Percentiles rank a stretch among this genome's conserved stretches.
These are phyloP conservation scores for Resseliella maxima DNA, from an alignment of 2,888 invertebrate species.

Conservation along the genomic window DNA sequence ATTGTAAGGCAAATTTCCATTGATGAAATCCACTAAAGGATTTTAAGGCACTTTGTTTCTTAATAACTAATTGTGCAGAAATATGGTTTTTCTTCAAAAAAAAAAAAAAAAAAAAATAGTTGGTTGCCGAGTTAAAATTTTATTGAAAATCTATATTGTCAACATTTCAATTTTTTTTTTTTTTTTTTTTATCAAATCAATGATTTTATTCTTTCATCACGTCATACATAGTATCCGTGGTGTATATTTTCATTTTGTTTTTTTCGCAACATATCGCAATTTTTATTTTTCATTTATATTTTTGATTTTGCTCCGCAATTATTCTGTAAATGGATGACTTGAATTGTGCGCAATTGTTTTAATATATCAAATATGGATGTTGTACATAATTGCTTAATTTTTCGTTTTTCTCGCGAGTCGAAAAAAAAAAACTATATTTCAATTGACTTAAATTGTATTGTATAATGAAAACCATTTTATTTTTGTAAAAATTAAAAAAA, in stretches of 20 bases:
- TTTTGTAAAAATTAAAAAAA: not conserved
- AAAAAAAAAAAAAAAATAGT: not conserved
- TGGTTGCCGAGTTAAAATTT: not conserved
- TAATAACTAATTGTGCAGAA: conserved; percentile 2
- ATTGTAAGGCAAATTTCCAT: not conserved
- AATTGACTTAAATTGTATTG: not conserved
- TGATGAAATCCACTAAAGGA: not conserved
- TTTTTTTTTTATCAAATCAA: not conserved
- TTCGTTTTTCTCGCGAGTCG: not conserved
- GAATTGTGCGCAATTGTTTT: not conserved
- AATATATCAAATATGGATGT: not conserved
- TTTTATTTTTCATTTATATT: not conserved
- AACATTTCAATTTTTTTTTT: not conserved
- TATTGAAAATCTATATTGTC: not conserved
- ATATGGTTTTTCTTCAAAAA: not conserved
- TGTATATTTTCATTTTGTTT: not conserved
- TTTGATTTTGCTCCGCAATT: no score
- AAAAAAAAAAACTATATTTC: not conserved
- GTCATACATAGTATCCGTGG: conserved; percentile 28
- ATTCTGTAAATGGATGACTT: no score
- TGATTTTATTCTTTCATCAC: no score
- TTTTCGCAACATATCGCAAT: not conserved
- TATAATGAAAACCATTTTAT: not conserved
- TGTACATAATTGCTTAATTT: not conserved
- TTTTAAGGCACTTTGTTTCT: conserved; percentile 19